phyloP scores from a whole-genome alignment of 2,797 vertebrate species.

The Falco rusticolus region DNA sequence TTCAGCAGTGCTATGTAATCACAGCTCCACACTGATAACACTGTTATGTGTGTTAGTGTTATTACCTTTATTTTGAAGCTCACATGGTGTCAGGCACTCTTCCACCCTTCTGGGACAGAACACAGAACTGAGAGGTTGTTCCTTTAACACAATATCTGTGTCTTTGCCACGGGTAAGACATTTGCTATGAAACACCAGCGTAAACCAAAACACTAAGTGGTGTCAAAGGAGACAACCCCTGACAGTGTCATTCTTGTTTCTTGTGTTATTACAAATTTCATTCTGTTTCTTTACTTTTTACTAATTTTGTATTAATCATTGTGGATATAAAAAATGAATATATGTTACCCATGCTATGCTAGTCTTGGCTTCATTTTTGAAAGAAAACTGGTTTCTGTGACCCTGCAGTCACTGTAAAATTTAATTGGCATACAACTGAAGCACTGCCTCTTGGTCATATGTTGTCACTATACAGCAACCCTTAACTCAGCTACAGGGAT shows the following conservation, averaged over 20 bases:
- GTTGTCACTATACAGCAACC: not conserved
- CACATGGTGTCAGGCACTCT: fast-evolving
- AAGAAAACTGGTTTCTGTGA: not conserved
- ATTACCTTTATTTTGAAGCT: not conserved
- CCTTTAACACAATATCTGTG: not conserved
- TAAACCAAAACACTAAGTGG: not conserved
- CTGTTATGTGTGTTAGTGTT: not conserved
- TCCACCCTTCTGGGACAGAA: not conserved
- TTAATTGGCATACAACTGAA: not conserved
- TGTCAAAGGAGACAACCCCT: not conserved
- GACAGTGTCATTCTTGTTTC: not conserved
- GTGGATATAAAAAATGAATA: not conserved
- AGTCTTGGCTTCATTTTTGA: not conserved
- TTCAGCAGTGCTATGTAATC: not conserved
- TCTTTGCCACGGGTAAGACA: not conserved
- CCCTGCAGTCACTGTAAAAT: not conserved
- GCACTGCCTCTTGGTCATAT: not conserved
- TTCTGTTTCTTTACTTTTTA: not conserved
- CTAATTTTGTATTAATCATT: not conserved
- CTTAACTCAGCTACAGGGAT: not conserved
- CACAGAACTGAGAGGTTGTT: not conserved
- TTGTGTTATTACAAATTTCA: not conserved
- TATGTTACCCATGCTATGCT: not conserved
- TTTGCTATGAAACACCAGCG: not conserved
- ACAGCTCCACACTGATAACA: not conserved